Conservation (phyloP, 2,888 invertebrate species). For the Platypus cylindrus region DNA sequence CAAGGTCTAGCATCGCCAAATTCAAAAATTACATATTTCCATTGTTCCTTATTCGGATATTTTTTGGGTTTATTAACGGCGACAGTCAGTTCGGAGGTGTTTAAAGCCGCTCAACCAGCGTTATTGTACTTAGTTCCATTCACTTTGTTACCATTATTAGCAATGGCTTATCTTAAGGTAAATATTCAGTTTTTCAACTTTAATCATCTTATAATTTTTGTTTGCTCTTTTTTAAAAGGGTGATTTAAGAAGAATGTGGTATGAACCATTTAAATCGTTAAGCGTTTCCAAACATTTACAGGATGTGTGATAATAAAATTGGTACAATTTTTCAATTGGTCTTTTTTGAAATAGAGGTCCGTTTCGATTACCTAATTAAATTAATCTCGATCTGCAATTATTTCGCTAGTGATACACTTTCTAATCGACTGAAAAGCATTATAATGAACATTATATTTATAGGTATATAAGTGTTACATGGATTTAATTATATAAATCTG, state of each 20-base stretch:
- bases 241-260: conserved; percentile 95
- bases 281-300: conserved; percentile 63
- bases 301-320: conserved; percentile 59
- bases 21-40: conserved; percentile 83
- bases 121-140: conserved; percentile 95
- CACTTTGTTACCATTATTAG: conserved; percentile 86
- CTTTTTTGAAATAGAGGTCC: too few relatives aligned
- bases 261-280: conserved; percentile 83
- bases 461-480: too few relatives aligned
- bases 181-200: conserved; percentile 13
- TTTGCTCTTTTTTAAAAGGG: conserved; percentile 66
- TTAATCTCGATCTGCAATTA: too few relatives aligned
- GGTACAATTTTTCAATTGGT: too few relatives aligned
- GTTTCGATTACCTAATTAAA: too few relatives aligned
- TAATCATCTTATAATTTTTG: conserved; percentile 2
- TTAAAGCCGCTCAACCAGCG: conserved; percentile 96
- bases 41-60: conserved; percentile 93
- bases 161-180: conserved; percentile 97
- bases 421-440: too few relatives aligned
- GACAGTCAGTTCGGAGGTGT: conserved; percentile 85
- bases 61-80: conserved; percentile 46
- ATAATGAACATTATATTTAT: too few relatives aligned
- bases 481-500: too few relatives aligned
- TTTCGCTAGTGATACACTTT: too few relatives aligned
- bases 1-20: conserved; percentile 41